Conservation (phyloP, 2,888 invertebrate genomes). For the Harpagoxenus sublaevis region DNA sequence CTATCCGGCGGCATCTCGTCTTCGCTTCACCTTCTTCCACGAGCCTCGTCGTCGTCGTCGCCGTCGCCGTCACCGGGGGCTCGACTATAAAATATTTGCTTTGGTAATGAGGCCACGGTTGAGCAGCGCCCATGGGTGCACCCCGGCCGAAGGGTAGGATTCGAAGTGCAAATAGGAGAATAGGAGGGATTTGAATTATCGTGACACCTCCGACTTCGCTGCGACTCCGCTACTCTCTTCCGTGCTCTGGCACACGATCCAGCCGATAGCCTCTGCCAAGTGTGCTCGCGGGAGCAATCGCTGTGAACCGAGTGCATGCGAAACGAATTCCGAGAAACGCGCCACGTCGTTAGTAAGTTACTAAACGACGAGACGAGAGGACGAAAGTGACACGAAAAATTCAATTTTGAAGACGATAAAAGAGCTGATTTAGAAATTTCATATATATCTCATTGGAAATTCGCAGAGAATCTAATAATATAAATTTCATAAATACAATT, state of each 20-base stretch:
- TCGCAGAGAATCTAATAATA: neutral
- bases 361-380: slow-evolving; percentile 19
- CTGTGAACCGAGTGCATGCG: slow-evolving; percentile 40
- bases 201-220: slow-evolving; percentile 75
- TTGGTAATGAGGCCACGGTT: slow-evolving; percentile 85
- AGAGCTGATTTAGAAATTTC: neutral
- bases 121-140: slow-evolving; percentile 72
- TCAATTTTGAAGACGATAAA: neutral
- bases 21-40: slow-evolving; percentile 63
- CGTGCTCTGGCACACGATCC: slow-evolving; percentile 47
- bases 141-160: slow-evolving; percentile 75
- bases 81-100: slow-evolving; percentile 86
- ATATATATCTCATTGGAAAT: neutral
- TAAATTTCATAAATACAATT: neutral
- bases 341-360: slow-evolving; percentile 34
- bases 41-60: slow-evolving; percentile 60
- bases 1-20: slow-evolving; percentile 64
- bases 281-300: slow-evolving; percentile 26
- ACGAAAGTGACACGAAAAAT: slow-evolving; percentile 36
- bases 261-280: slow-evolving; percentile 43
- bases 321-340: slow-evolving; percentile 31
- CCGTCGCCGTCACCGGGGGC: slow-evolving; percentile 70
- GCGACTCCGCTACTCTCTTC: slow-evolving; percentile 57
- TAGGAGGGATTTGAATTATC: slow-evolving; percentile 80
- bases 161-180: slow-evolving; percentile 83